Evolutionary conservation across 2,113 vertebrate species (phyloP).

Genomic region (Tachuris rubrigastra): DNA sequence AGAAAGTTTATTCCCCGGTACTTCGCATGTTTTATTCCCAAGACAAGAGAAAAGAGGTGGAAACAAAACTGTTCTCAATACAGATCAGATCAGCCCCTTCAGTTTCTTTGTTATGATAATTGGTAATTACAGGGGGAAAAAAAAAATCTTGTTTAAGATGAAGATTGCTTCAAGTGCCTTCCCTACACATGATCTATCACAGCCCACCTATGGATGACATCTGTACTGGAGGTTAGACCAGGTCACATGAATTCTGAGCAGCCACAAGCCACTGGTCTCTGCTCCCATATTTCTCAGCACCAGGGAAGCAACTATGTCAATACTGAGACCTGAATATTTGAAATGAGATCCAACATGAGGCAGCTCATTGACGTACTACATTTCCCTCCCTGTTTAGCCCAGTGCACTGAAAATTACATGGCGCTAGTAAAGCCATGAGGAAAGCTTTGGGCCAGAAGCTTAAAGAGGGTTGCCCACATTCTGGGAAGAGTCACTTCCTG

Average conservation of each 20-base stretch:
- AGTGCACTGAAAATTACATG: background rate
- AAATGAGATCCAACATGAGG: rapidly evolving
- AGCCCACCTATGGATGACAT: slow-evolving; percentile 45
- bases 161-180: slow-evolving; percentile 31
- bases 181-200: slow-evolving; percentile 42
- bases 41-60: slow-evolving; percentile 39
- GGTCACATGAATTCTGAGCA: background rate
- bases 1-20: slow-evolving; percentile 33
- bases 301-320: background rate
- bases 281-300: background rate
- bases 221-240: background rate
- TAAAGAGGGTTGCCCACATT: background rate
- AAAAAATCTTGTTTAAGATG: slow-evolving; percentile 41
- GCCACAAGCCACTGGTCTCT: background rate
- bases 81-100: slow-evolving; percentile 64
- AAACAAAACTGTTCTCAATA: slow-evolving; percentile 50
- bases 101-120: slow-evolving; percentile 68
- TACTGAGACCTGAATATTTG: background rate
- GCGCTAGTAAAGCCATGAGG: background rate
- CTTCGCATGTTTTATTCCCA: slow-evolving; percentile 27
- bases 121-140: slow-evolving; percentile 9
- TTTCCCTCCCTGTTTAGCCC: background rate
- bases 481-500: background rate
- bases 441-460: background rate
- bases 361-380: background rate